Conservation (phyloP, 2,113 vertebrate species). For the Zingel zingel region DNA sequence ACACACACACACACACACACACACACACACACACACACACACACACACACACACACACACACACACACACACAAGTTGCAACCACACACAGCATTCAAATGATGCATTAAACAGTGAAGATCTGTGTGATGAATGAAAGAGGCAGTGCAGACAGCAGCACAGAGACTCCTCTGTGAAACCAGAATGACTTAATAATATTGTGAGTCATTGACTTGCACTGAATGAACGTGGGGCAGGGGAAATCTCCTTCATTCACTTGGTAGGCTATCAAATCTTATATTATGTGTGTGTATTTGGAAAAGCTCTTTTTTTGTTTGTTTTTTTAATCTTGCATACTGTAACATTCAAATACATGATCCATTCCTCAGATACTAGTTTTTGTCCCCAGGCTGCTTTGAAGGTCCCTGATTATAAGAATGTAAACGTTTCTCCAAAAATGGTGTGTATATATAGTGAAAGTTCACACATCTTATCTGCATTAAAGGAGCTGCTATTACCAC, state of each 20-base stretch:
- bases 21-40: no score
- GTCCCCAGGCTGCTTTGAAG: neutral
- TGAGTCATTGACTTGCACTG: slow-evolving; percentile 52
- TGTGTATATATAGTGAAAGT: neutral
- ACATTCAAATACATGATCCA: neutral
- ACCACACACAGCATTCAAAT: slow-evolving; percentile 47
- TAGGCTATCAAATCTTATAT: neutral
- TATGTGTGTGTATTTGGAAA: neutral
- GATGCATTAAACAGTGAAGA: slow-evolving; percentile 40
- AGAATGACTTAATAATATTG: slow-evolving; percentile 45
- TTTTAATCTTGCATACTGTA: neutral
- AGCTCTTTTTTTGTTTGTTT: neutral
- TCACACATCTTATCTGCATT: neutral
- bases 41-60: slow-evolving; percentile 12
- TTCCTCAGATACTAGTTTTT: neutral
- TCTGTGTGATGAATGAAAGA: slow-evolving; percentile 54
- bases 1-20: no score
- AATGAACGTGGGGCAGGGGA: neutral
- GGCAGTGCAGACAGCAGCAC: slow-evolving; percentile 30
- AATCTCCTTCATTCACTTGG: slow-evolving; percentile 20
- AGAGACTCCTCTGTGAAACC: slow-evolving; percentile 47
- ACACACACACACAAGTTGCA: neutral
- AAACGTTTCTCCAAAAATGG: neutral
- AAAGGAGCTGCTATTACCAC: neutral
- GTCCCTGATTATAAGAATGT: neutral